These are phyloP conservation scores for Drosophila nr. perissopoda DNA, from an alignment of 2,888 invertebrate species.

Conservation along the genomic window DNA sequence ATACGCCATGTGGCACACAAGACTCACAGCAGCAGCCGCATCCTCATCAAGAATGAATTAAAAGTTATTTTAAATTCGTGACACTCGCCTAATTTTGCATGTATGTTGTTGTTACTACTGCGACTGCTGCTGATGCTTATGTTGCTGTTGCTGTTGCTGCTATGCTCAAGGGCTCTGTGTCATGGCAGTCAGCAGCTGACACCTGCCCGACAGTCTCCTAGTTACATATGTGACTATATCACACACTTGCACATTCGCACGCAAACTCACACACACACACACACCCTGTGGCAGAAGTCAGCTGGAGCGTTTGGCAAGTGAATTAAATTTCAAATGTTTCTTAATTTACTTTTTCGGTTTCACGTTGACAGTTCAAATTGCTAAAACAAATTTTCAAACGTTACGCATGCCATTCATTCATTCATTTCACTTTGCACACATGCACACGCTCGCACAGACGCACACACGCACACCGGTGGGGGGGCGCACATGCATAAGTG, in stretches of 20 bases:
- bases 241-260: conserved; percentile 11
- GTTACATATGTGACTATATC: conserved; percentile 56
- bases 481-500: conserved; percentile 74
- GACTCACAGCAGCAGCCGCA: conserved; percentile 44
- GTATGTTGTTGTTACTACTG: conserved; percentile 37
- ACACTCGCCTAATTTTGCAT: conserved; percentile 79
- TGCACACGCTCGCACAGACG: conserved; percentile 12
- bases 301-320: conserved; percentile 57
- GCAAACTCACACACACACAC: neutral
- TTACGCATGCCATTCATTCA: conserved; percentile 73
- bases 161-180: conserved; percentile 65
- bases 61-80: conserved; percentile 83
- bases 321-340: conserved; percentile 80
- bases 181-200: conserved; percentile 64
- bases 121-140: conserved; percentile 14
- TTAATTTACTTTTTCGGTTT: conserved; percentile 81
- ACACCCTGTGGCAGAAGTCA: conserved; percentile 40
- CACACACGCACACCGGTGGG: conserved; percentile 2
- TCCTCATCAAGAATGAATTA: conserved; percentile 81
- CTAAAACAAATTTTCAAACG: conserved; percentile 79
- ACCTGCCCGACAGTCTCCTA: conserved; percentile 65
- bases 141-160: conserved; percentile 27
- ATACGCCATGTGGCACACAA: conserved; percentile 66
- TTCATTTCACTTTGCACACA: conserved; percentile 62
- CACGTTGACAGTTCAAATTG: conserved; percentile 79